Base-by-base conservation (phyloP, 1,140 invertebrate genomes). In the Nebria ingens region DNA sequence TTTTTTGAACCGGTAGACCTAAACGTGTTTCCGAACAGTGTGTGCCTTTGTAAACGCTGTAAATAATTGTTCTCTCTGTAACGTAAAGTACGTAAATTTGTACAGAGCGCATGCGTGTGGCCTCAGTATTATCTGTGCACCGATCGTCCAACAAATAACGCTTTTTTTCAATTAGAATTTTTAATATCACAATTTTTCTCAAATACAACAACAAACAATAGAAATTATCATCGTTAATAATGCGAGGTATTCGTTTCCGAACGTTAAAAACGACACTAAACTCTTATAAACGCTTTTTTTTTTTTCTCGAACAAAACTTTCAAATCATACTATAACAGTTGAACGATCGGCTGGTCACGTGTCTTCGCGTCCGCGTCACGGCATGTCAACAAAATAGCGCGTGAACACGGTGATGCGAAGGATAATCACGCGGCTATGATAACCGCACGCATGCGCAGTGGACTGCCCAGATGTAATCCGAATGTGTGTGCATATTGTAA, bases 1-100 rank as follows among this genome's bases (percentile, higher is more conserved):
- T 55, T 62, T 68, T 68, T 68, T 64, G 68, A 69, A 68, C 68
- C 68, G 69, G 69, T 69, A 45, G 69, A 71, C 69, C 69, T 64
- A 71, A 71, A 71, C 61, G 58, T 69, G 64, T 59, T 62, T 65
- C 65, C 68, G 65, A 70, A 69, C 67, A 66, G 65, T 68, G 65
- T 64, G 64, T 65, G 40, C 40, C 40, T 45, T 45, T 45, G 15
- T 45, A 45, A 45, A 45, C 15, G 40, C 40, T 45, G 40, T 45
- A 45, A 45, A 45, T 45, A 45, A 45, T 45, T 45, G 15, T 45
- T 17, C 15, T 45, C 40, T 45, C 40, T 45, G 40, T 45, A 45
- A 45, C 40, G 40, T 17, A 45, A 45, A 45, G 40, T 45, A 45
- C 15, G 40, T 45, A 45, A 45, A 6, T 11, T 45, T 45, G 40